Evolutionary conservation across 2,888 invertebrate species (phyloP), one percentile per base, ranked within the genome.

Genomic region (Perdita meconis): DNA sequence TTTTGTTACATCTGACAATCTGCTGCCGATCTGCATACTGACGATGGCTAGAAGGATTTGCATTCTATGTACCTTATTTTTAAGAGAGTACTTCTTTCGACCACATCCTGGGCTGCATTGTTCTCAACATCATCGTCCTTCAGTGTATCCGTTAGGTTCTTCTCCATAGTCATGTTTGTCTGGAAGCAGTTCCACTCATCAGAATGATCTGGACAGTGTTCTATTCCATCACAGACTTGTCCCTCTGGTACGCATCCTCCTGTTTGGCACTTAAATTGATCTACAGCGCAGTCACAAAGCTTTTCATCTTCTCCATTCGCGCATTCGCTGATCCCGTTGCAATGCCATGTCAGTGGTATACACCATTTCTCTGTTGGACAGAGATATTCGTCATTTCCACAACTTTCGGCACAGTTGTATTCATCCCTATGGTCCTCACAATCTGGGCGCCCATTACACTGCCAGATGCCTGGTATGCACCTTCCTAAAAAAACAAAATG

Each of bases 181-280:
- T 71, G 69, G 13, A 93, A 83, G 82, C 95, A 95, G 61, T 93
- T 92, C 94, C 94, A 95, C 90, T 95, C 95, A 85, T 95, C 95
- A 1, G 95, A 95, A 71, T 92, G 92, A 87, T 95, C 95, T 0
- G 94, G 93, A 84, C 95, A 95, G 80, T 95, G 93, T 34, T 93
- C 92, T 24, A 93, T 90, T 1, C 95, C 95, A 87, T 95, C 94
- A 86, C 95, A 95, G 2, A 94, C 89, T 78, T 93, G 92, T 22
- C 90, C 88, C 44, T 89, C 84, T 0, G 92, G 90, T 22, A 95
- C 92, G 85, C 95, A 95, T n/a, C 95, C 95, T 16, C 95, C 95
- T 0, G 93, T 92, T 47, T 92, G 87, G 82, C 95, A 95, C 87
- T 94, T 94, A 86, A 94, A 94, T 87, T 94, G 93, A 71, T 94